Evolutionary conservation across 2,113 vertebrate species (phyloP).

Genomic region (Dromaius novaehollandiae): DNA sequence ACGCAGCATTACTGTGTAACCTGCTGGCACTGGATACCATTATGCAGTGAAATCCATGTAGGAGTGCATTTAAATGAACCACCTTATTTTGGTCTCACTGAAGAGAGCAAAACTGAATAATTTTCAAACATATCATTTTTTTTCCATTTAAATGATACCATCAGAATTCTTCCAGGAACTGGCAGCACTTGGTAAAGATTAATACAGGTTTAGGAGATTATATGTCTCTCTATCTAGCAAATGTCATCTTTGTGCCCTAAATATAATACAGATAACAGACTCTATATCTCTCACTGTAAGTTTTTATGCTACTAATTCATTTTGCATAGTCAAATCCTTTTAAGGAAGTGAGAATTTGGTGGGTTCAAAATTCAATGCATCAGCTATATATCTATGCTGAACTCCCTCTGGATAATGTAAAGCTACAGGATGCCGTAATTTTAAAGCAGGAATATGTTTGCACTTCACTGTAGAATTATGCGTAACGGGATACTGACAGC

Average conservation of each 20-base stretch:
- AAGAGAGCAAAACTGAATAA: neutral
- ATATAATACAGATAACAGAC: neutral
- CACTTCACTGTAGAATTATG: neutral
- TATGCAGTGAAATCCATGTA: conserved; percentile 5
- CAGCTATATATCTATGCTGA: neutral
- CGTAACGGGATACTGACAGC: neutral
- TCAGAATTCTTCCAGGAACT: neutral
- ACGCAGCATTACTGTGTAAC: conserved; percentile 40
- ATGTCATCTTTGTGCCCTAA: neutral
- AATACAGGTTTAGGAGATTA: neutral
- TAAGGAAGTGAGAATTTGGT: neutral
- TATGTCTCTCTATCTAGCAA: neutral
- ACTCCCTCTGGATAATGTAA: neutral
- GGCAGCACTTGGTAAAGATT: neutral
- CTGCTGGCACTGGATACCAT: conserved; percentile 26
- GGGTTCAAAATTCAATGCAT: neutral
- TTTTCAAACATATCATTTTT: neutral
- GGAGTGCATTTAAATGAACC: conserved; percentile 20
- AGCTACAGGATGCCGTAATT: neutral
- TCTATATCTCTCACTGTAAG: neutral
- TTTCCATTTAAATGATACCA: neutral
- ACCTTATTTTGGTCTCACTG: neutral
- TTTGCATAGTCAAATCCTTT: neutral
- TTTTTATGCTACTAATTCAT: neutral
- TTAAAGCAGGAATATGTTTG: neutral